Percentiles rank a stretch among this genome's conserved stretches.
phyloP scores from a whole-genome alignment of 1,140 invertebrate species.

The Frieseomelitta varia region DNA sequence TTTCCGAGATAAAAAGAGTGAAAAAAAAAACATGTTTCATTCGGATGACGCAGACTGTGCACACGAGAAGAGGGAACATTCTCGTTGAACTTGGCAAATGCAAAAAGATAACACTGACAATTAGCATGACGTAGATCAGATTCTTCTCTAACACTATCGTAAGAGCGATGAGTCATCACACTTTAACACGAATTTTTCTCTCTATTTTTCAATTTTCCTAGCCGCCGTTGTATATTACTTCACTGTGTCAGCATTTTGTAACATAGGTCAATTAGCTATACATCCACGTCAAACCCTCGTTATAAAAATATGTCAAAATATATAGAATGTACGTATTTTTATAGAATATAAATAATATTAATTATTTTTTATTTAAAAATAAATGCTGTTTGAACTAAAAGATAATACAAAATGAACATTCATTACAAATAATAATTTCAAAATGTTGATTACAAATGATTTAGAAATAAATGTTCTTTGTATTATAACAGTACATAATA shows the following conservation, averaged over 20 bases:
- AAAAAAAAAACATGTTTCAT: neutral
- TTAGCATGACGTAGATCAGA: conserved; percentile 11
- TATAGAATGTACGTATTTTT: too few species aligned
- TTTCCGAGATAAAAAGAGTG: neutral
- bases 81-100: neutral
- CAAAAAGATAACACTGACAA: conserved; percentile 1
- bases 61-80: neutral
- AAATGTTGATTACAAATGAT: too few species aligned
- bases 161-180: conserved; percentile 31
- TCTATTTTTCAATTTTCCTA: neutral
- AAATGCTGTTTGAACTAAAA: too few species aligned
- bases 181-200: neutral
- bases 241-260: conserved; percentile 9
- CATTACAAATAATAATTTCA: too few species aligned
- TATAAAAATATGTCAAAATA: conserved; percentile 17
- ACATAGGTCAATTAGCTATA: conserved; percentile 5
- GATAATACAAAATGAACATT: too few species aligned
- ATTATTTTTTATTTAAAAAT: too few species aligned
- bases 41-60: neutral
- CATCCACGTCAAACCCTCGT: neutral
- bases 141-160: neutral
- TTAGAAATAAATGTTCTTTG: too few species aligned
- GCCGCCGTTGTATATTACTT: neutral
- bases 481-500: too few species aligned
- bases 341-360: too few species aligned